Evolutionary conservation across 1,140 invertebrate genomes (phyloP), one percentile per base, ranked within the genome.

Genomic region (Polyergus mexicanus): DNA sequence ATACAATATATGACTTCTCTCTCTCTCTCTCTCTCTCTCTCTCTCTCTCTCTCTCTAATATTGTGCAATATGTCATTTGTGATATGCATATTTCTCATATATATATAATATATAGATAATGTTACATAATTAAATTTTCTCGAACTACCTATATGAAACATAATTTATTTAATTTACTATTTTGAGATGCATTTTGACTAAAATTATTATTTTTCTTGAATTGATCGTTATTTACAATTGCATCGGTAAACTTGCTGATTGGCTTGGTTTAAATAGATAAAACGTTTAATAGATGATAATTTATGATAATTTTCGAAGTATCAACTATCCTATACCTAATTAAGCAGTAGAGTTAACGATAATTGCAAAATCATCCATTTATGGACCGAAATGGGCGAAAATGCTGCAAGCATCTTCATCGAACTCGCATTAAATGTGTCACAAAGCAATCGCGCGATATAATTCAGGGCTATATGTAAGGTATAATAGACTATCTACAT

Each of bases 391-490:
- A n/a, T 80, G 32, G 47, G 16, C 47, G 19, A 38, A 80, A 66
- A 51, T 66, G 28, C 62, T 11, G 41, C 41, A 56, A 51, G 63
- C 22, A 69, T 80, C 65, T 80, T 80, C 65, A 69, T 54, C 32
- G 22, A 69, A 80, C 22, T 80, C 38, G 28, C 44, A 38, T 69
- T 44, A 56, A 69, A 80, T 25, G 69, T 80, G 22, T 80, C 47
- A 80, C 65, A 80, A 71, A 80, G 47, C 77, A 10, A 54, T n/a
- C 32, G 76, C 62, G 19, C 47, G 38, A 41, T 80, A 69, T 66
- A 25, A 16, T 19, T 38, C 13, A 19, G 35, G 25, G 25, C 4
- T 80, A 41, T 10, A 13, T 54, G 35, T 22, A 25, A 69, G 56
- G 25, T 8, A 51, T 80, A 80, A 80, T 80, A 28, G 51, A 71